Base-by-base conservation (phyloP, 2,888 invertebrate species). In the Xylota segnis region DNA sequence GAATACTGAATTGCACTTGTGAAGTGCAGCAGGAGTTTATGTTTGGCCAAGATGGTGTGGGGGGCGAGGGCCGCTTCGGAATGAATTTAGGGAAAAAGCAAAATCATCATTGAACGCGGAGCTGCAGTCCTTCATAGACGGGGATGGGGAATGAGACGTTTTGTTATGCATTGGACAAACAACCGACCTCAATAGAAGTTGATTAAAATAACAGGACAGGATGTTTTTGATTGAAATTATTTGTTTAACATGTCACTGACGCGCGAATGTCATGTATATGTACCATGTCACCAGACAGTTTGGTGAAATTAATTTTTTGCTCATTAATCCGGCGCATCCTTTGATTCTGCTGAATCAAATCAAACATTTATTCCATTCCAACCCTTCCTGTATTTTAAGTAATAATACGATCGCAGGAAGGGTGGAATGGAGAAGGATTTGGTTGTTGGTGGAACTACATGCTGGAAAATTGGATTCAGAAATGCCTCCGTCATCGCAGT, bases 1-100 rank as follows among this genome's bases (percentile, higher is more conserved):
- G 59, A 61, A 66, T 63, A 52, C 45, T 40, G 52, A 72, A 66
- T 83, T 81, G 81, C 81, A 81, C 56, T 75, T 84, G 65, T 76
- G 50, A 45, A 76, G 10, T 84, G 84, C 75, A 84, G 5, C 65
- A 50, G 52, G 12, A 34, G 32, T 68, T 40, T 50, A 47, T 76
- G 72, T 56, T 65, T 71, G 59, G 61, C 45, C 32, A 9, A 56
- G 72, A 29, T 16, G 45, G 47, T 66, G 45, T 16, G 45, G 45
- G 45, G 4, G n/a, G n/a, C n/a, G n/a, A n/a, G 10, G 10, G 7
- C 4, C 4, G 23, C 4, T 47, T 9, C 10, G 14, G 10, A 47
- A 47, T 50, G 23, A 23, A 9, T 23, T 50, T 50, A 23, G 50
- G 5, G 18, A 9, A 16, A 47, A 47, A 23, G 23, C 23, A 37